phyloP scores from a whole-genome alignment of 2,888 invertebrate species.

The Apotomis capreana region DNA sequence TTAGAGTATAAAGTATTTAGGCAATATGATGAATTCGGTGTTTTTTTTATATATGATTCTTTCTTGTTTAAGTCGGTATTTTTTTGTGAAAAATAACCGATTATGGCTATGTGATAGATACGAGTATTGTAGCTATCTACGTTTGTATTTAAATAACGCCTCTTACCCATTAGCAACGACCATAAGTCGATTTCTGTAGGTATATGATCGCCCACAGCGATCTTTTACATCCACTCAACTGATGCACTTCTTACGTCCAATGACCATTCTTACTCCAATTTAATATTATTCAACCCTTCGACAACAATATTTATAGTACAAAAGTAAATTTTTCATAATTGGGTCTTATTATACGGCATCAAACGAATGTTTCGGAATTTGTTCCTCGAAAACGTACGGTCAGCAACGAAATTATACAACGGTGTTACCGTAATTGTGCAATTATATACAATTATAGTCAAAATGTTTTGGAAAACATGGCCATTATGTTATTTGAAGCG shows the following conservation, averaged over 20 bases:
- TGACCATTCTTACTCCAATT: constrained; percentile 12
- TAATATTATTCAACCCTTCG: constrained; percentile 29
- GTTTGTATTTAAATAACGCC: too few relatives aligned
- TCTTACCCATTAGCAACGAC: too few relatives aligned
- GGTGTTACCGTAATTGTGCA: constrained; percentile 66
- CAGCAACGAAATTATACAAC: constrained; percentile 68
- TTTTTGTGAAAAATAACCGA: too few relatives aligned
- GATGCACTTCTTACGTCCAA: background rate
- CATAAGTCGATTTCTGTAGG: too few relatives aligned
- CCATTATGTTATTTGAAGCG: constrained; percentile 59
- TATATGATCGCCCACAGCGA: background rate
- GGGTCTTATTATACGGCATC: constrained; percentile 80
- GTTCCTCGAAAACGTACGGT: constrained; percentile 79
- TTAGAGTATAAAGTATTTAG: too few relatives aligned
- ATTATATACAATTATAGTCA: constrained; percentile 75
- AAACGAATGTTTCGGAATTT: constrained; percentile 81
- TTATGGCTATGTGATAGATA: too few relatives aligned
- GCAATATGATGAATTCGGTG: too few relatives aligned
- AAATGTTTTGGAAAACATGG: constrained; percentile 59
- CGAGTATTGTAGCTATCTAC: too few relatives aligned
- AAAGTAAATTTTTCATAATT: constrained; percentile 78
- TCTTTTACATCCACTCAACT: background rate
- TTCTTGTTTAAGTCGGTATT: too few relatives aligned
- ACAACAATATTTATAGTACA: constrained; percentile 53
- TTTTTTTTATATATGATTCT: too few relatives aligned